Evolutionary conservation across 2,113 vertebrate species (phyloP).

Genomic region (Globicephala melas): DNA sequence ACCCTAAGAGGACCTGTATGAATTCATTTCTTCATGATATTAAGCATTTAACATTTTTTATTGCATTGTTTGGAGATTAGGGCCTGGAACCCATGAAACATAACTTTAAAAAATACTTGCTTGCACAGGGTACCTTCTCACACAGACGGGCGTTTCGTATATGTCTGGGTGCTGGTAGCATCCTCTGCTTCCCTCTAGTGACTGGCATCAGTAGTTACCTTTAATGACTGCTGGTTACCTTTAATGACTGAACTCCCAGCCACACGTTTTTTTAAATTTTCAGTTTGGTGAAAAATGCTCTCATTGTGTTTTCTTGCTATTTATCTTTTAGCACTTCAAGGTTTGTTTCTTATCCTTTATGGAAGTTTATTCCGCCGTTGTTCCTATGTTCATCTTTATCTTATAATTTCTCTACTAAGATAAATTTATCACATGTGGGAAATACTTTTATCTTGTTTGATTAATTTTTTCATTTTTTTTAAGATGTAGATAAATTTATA

Average conservation of each 20-base stretch:
- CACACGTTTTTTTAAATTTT: not conserved
- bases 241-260: not conserved
- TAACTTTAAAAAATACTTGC: not conserved
- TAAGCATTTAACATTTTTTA: not conserved
- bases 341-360: not conserved
- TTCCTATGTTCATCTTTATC: not conserved
- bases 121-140: not conserved
- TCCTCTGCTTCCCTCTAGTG: not conserved
- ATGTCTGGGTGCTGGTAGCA: rapidly evolving
- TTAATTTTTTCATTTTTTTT: not conserved
- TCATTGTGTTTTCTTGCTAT: not conserved
- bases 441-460: not conserved
- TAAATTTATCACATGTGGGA: not conserved
- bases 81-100: not conserved
- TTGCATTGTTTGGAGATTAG: not conserved
- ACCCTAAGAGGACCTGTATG: not conserved
- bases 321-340: not conserved
- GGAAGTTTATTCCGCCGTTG: not conserved
- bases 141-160: not conserved
- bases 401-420: not conserved
- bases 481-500: not conserved
- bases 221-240: not conserved
- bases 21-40: not conserved
- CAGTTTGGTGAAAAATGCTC: not conserved
- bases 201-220: no score